Percentiles rank a stretch among this genome's conserved stretches.
Conservation (phyloP, 2,797 vertebrate species). For the Hippoglossus hippoglossus region DNA sequence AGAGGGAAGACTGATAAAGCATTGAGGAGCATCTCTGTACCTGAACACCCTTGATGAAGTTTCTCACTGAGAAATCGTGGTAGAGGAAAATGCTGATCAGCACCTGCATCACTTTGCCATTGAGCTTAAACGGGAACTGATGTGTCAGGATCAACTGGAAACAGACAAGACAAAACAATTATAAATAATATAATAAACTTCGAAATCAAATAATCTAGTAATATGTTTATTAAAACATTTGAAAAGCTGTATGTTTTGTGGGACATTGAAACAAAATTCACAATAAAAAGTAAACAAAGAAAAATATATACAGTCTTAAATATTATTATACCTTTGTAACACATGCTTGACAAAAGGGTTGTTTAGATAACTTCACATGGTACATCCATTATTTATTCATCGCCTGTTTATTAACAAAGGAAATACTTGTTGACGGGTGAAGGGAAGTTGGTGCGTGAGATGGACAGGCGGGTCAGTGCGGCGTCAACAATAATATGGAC, state of each 20-base stretch:
- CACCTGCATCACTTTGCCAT: constrained; percentile 91
- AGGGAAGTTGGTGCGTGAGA: too few species aligned
- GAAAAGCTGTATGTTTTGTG: too few species aligned
- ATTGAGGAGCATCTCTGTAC: constrained; percentile 69
- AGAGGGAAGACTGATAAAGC: not conserved
- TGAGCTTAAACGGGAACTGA: constrained; percentile 92
- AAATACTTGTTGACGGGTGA: too few species aligned
- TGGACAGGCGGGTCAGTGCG: too few species aligned
- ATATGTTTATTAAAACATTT: too few species aligned
- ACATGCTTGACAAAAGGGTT: too few species aligned
- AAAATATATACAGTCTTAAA: too few species aligned
- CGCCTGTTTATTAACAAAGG: not conserved
- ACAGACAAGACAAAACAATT: not conserved
- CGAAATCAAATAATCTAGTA: too few species aligned
- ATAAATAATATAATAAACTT: not conserved
- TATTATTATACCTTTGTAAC: too few species aligned
- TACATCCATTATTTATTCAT: not conserved
- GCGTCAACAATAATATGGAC: too few species aligned
- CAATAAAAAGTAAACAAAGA: too few species aligned
- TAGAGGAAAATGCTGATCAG: constrained; percentile 95
- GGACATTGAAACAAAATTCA: too few species aligned
- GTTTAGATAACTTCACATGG: not conserved
- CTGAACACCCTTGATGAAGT: constrained; percentile 97
- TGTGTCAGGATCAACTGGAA: constrained; percentile 90
- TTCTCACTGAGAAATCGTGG: constrained; percentile 97